Evolutionary conservation across 2,888 invertebrate genomes (phyloP).

Genomic region (Idaea aversata): DNA sequence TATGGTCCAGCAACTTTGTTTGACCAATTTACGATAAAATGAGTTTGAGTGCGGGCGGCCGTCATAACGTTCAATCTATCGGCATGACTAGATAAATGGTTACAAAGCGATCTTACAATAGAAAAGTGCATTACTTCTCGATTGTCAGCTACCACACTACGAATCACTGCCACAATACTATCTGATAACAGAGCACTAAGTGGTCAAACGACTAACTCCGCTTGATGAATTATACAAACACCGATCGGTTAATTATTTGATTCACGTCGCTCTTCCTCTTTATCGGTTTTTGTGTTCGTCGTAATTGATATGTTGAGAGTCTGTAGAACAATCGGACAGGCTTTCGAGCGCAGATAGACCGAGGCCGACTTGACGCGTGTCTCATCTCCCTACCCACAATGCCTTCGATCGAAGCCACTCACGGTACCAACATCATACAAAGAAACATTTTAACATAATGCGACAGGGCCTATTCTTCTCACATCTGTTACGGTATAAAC

Average conservation of each 20-base stretch:
- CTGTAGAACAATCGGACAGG: slow-evolving; percentile 72
- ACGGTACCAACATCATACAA: slow-evolving; percentile 57
- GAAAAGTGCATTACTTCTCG: slow-evolving; percentile 62
- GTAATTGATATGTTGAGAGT: slow-evolving; percentile 80
- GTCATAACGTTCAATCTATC: slow-evolving; percentile 44
- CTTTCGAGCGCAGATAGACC: slow-evolving; percentile 48
- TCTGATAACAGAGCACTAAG: slow-evolving; percentile 71
- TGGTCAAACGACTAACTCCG: slow-evolving; percentile 60
- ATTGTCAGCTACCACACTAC: slow-evolving; percentile 55
- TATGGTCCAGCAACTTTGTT: slow-evolving; percentile 16
- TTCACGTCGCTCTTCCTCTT: slow-evolving; percentile 74
- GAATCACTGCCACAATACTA: slow-evolving; percentile 49
- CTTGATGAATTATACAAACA: slow-evolving; percentile 79
- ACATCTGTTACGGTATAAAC: slow-evolving; percentile 47
- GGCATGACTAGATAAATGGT: slow-evolving; percentile 50
- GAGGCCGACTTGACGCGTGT: slow-evolving; percentile 18
- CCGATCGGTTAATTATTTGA: slow-evolving; percentile 79
- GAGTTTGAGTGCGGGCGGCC: slow-evolving; percentile 16
- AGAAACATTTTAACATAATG: slow-evolving; percentile 68
- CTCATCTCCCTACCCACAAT: slow-evolving; percentile 28
- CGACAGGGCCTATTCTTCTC: slow-evolving; percentile 54
- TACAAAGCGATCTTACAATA: slow-evolving; percentile 53
- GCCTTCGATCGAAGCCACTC: slow-evolving; percentile 38
- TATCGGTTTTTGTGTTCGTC: slow-evolving; percentile 75
- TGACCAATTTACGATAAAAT: slow-evolving; percentile 20